These are phyloP conservation scores for Heliconius himera DNA, from an alignment of 1,140 invertebrate species.

Conservation along the genomic window DNA sequence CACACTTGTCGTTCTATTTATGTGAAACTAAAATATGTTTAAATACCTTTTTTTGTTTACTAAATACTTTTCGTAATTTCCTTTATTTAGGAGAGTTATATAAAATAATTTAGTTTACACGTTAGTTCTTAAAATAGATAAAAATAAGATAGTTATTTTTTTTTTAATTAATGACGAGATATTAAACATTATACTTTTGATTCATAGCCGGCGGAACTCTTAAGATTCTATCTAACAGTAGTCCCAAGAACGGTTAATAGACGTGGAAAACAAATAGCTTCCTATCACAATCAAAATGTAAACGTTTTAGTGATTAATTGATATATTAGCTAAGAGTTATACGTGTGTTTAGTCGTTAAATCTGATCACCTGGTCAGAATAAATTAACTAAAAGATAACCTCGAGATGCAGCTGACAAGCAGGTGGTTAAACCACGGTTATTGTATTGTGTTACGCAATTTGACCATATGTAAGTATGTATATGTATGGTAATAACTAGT, in stretches of 20 bases:
- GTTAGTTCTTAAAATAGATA: not conserved
- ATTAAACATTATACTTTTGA: not conserved
- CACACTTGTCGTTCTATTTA: no score
- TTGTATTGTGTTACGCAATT: slow-evolving; percentile 5
- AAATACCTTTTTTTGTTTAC: no score
- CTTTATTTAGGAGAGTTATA: no score
- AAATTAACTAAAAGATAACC: slow-evolving; percentile 33
- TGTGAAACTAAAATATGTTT: no score
- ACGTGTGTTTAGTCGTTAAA: slow-evolving; percentile 25
- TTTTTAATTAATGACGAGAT: not conserved
- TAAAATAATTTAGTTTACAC: no score
- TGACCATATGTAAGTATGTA: not conserved
- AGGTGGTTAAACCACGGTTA: slow-evolving; percentile 27
- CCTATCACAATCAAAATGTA: slow-evolving; percentile 36
- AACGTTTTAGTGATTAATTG: slow-evolving; percentile 44
- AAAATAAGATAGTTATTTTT: not conserved
- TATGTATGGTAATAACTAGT: not conserved
- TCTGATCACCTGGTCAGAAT: slow-evolving; percentile 38
- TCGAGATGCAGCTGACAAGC: slow-evolving; percentile 39
- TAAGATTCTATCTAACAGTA: slow-evolving; percentile 29
- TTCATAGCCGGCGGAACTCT: slow-evolving; percentile 19
- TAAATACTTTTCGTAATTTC: not conserved
- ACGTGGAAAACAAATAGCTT: slow-evolving; percentile 32
- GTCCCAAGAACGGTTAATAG: slow-evolving; percentile 35
- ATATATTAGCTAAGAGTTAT: slow-evolving; percentile 42